Evolutionary conservation across 2,888 invertebrate species (phyloP), one percentile per base, ranked within the genome.

Genomic region (Charanyca ferruginea): DNA sequence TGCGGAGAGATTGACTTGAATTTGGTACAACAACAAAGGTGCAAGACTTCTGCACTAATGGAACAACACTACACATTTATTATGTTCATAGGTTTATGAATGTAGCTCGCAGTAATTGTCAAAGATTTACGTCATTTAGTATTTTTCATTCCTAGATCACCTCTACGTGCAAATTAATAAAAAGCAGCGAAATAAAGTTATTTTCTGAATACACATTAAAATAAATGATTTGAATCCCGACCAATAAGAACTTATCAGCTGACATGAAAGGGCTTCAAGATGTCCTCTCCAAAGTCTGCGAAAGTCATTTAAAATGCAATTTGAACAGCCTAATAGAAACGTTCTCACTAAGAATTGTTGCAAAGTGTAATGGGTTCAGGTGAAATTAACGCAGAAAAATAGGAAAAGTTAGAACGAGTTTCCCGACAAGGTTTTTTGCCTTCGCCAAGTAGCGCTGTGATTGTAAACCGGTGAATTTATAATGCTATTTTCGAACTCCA

Each of bases 361-460:
- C 92, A 91, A 94, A 94, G 92, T 94, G 94, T 95, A 95, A 95
- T 95, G 94, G 95, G 94, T 94, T 93, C 95, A 94, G 93, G 92
- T 92, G 92, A 93, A 93, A 94, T 93, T 93, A 93, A 95, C 95
- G 95, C 94, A 95, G 95, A 95, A 95, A 95, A 95, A 95, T 95
- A 95, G 95, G 95, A 94, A 95, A 95, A 95, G 95, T 95, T 95
- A 92, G 90, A 94, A 95, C 91, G 95, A 95, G 95, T 95, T 95
- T 93, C 86, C 89, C 89, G 74, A 88, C 89, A 91, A 90, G 91
- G 90, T 91, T 92, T 94, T 94, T 94, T 92, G 83, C 93, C 89
- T 88, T 90, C 90, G 86, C 90, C 90, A 90, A 93, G 93, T 93
- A 89, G 93, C 93, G 91, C 91, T 93, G 95, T 95, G 95, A 95